A percentile compares a stretch with the other conserved stretches of the same genome.
These are phyloP conservation scores for Lanistes nyassanus DNA, from an alignment of 1,140 invertebrate genomes.

Conservation along the genomic window DNA sequence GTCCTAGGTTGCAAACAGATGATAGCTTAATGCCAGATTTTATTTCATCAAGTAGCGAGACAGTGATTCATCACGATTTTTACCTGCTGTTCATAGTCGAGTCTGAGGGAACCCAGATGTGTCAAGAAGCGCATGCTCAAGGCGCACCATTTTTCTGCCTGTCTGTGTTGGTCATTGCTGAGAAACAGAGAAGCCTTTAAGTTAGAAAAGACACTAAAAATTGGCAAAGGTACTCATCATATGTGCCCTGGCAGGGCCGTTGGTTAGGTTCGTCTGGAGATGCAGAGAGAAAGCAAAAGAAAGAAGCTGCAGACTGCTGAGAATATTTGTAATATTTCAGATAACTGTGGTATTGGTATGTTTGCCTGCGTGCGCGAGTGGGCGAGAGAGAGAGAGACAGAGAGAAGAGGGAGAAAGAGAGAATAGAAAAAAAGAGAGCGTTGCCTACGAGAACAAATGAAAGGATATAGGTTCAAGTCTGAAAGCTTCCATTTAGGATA, in stretches of 20 bases:
- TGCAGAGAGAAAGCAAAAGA: neutral
- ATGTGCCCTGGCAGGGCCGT: neutral
- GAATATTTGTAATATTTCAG: neutral
- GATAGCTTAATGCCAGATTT: too few species aligned
- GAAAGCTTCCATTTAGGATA: neutral
- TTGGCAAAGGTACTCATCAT: neutral
- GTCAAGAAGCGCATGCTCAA: conserved; percentile 54
- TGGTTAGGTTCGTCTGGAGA: too few species aligned
- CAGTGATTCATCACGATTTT: too few species aligned
- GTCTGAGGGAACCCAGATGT: conserved; percentile 45
- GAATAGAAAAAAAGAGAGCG: neutral
- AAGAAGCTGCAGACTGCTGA: neutral
- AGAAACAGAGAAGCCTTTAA: conserved; percentile 7
- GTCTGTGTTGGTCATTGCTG: conserved; percentile 39
- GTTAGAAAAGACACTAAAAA: too few species aligned
- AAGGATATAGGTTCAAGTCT: neutral
- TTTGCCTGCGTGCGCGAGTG: neutral
- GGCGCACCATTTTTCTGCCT: conserved; percentile 60
- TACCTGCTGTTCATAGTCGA: conserved; percentile 59
- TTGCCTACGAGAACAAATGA: neutral
- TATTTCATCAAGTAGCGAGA: too few species aligned
- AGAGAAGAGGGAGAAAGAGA: neutral
- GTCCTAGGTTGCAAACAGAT: too few species aligned
- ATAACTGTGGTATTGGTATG: neutral
- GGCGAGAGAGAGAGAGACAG: neutral